Base-by-base conservation (phyloP, 2,888 invertebrate genomes). In the Eretmocerus hayati region DNA sequence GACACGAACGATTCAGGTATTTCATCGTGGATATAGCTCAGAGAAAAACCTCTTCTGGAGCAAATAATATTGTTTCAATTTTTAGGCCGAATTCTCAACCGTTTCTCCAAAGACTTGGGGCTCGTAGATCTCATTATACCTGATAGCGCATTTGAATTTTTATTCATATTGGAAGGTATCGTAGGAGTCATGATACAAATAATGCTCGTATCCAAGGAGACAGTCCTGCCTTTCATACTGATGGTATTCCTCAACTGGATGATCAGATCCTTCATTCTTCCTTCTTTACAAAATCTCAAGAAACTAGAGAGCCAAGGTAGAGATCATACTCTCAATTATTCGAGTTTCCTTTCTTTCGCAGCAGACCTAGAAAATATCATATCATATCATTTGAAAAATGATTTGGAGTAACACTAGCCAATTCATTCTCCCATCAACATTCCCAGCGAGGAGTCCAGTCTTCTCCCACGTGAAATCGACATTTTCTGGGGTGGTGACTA, bases 401-500 rank as follows among this genome's bases (percentile, higher is more conserved):
- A 9, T 26, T 26, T 26, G 26, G 6, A 9, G n/a, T n/a, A n/a
- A 13, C 33, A 33, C 5, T n/a, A n/a, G n/a, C n/a, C n/a, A n/a
- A n/a, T n/a, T n/a, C n/a, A n/a, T n/a, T n/a, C n/a, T n/a, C n/a
- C n/a, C n/a, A n/a, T n/a, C n/a, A n/a, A 19, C 6, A 4, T 33
- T 35, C 54, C 47, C 35, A 64, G 64, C 64, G 4, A 66, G 88
- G 53, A 91, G 91, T 72, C 94, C 95, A 0, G 87, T 95, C 0
- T 93, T 92, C 69, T 88, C 91, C 0, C 91, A 93, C 66, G 80
- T 94, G 57, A 85, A 87, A 13, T 85, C 91, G 1, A 84, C 90
- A 0, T 74, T 95, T 6, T 80, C 85, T 53, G 95, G 95, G 2
- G 78, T 95, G 22, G 81, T 87, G 31, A 91, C 92, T 0, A 91